Conservation (phyloP, 2,113 vertebrate species). For the Festucalex cinctus region DNA sequence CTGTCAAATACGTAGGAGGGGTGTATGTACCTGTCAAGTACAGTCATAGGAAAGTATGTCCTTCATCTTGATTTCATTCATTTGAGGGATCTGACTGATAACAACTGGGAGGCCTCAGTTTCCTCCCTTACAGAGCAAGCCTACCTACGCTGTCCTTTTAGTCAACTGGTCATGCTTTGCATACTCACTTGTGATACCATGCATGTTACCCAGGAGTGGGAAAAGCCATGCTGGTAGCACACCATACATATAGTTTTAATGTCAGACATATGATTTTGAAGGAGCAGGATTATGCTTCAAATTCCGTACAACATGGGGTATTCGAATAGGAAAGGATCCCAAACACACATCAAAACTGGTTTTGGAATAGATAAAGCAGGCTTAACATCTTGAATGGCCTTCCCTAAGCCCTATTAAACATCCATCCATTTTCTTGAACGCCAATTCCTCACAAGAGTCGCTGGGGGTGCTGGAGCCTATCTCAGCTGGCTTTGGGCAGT, state of each 20-base stretch:
- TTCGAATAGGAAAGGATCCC: background rate
- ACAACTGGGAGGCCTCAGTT: slow-evolving; percentile 9
- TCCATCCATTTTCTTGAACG: too few species aligned
- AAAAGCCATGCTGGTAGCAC: slow-evolving; percentile 13
- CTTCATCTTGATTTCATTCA: slow-evolving; percentile 22
- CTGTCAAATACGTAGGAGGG: background rate
- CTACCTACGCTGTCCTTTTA: slow-evolving; percentile 64
- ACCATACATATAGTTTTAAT: background rate
- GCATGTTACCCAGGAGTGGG: slow-evolving; percentile 34
- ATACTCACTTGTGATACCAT: slow-evolving; percentile 51
- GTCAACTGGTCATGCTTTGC: slow-evolving; percentile 68
- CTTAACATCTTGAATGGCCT: background rate
- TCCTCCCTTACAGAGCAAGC: slow-evolving; percentile 20
- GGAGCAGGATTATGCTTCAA: background rate
- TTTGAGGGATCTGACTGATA: slow-evolving; percentile 43
- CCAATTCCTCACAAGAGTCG: too few species aligned
- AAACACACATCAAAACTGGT: background rate
- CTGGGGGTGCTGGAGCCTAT: too few species aligned
- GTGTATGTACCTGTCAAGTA: background rate
- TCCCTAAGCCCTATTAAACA: background rate
- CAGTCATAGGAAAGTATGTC: background rate
- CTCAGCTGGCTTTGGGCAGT: too few species aligned
- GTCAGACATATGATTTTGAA: background rate
- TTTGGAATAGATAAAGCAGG: background rate
- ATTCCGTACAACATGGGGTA: background rate